phyloP scores from a whole-genome alignment of 2,797 vertebrate species.

The Gobionotothen gibberifrons region DNA sequence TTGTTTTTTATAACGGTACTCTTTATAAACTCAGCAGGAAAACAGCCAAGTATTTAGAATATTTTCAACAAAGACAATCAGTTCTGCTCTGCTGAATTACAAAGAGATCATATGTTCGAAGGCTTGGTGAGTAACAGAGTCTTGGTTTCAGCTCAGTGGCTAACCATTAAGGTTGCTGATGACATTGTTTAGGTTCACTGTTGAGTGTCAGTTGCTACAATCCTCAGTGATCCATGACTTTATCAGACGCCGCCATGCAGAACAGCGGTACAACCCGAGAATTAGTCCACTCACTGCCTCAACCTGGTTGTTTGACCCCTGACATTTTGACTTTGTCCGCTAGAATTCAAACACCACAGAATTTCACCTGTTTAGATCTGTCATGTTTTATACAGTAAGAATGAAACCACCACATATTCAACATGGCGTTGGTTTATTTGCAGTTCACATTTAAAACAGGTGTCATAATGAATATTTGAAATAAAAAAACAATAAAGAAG shows the following conservation, averaged over 20 bases:
- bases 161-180: slow-evolving; percentile 43
- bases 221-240: slow-evolving; percentile 77
- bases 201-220: slow-evolving; percentile 60
- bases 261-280: slow-evolving; percentile 55
- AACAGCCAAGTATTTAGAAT: neutral
- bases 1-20: neutral
- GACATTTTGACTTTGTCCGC: slow-evolving; percentile 62
- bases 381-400: slow-evolving; percentile 9
- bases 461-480: slow-evolving; percentile 1
- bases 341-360: slow-evolving; percentile 13
- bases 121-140: slow-evolving; percentile 18
- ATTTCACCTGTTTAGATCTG: slow-evolving; percentile 15
- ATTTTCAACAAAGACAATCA: slow-evolving; percentile 18
- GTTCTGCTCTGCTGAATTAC: slow-evolving; percentile 17
- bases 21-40: neutral
- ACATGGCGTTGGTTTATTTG: neutral
- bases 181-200: slow-evolving; percentile 69
- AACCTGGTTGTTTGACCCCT: slow-evolving; percentile 54
- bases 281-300: slow-evolving; percentile 58
- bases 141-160: slow-evolving; percentile 39
- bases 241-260: slow-evolving; percentile 73
- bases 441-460: neutral
- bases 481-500: neutral
- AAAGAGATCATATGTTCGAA: slow-evolving; percentile 6
- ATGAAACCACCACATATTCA: neutral